Percentiles rank a stretch among this genome's conserved stretches.
Evolutionary conservation across 2,797 vertebrate species (phyloP).

Genomic region (Sarcoramphus papa): DNA sequence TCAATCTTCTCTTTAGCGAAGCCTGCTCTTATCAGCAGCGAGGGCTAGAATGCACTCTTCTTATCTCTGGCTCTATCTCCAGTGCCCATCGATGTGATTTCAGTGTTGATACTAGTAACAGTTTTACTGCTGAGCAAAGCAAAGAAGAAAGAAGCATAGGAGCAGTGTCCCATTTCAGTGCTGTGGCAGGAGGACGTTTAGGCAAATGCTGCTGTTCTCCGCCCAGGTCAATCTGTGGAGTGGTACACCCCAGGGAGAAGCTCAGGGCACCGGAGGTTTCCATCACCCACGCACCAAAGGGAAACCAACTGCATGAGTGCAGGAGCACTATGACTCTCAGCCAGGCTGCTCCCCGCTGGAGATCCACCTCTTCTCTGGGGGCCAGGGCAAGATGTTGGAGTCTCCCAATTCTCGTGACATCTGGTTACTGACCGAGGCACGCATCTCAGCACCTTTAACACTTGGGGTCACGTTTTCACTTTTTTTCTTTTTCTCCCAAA

Average conservation of each 20-base stretch:
- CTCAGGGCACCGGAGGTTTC: neutral
- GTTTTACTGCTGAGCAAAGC: neutral
- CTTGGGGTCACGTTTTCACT: neutral
- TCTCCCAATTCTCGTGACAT: fast-evolving
- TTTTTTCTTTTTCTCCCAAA: neutral
- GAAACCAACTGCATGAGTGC: neutral
- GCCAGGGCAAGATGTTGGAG: neutral
- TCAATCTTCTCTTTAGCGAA: neutral
- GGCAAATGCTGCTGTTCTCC: neutral
- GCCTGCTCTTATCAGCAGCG: neutral
- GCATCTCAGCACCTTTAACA: neutral
- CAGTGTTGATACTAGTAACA: neutral
- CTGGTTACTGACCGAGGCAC: neutral
- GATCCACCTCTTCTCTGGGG: neutral
- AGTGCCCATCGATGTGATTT: neutral
- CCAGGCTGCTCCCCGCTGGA: neutral
- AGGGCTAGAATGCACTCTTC: neutral
- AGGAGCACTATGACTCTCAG: fast-evolving
- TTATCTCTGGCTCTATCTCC: neutral
- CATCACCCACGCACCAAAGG: neutral
- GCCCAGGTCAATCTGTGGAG: neutral
- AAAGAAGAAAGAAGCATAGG: neutral
- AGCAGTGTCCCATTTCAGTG: neutral
- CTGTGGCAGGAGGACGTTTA: neutral
- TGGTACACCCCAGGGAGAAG: fast-evolving